Base-by-base conservation (phyloP, 1,140 invertebrate genomes). In the Pemphigus obesinymphae region DNA sequence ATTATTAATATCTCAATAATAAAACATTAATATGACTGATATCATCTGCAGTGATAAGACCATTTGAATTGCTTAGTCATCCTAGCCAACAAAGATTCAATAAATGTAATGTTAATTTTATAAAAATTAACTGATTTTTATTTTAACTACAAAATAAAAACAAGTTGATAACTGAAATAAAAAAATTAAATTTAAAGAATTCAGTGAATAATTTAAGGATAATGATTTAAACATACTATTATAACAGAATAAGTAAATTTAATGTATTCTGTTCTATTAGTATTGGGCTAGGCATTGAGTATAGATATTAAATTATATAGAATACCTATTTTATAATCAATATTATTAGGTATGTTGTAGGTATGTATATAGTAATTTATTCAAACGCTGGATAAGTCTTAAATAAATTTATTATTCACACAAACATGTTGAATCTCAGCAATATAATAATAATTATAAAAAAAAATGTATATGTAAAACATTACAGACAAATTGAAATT, bases 361-460 rank as follows among this genome's bases (percentile, higher is more conserved):
- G n/a, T n/a, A n/a, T 26, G 45, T 73, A 31, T 26, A 50, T 73
- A 50, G 50, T 73, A 73, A 26, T 50, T 50, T 73, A 48, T 7
- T 73, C 26, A 48, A 73, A 73, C 7, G 43, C 23, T 50, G 5
- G 17, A 2, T 73, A 73, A 48, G 23, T 73, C 43, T 73, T 73
- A 73, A 73, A 73, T 50, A 48, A 73, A 50, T 50, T 37, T 78
- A 63, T 61, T 80, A 80, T 80, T 80, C 53, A 80, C 76, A 80
- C 55, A 80, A 61, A 20, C 63, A 61, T 58, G 23, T 43, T 37
- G 10, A 80, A 63, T 63, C 10, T 80, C 23, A 61, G 73, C 23
- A 76, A 55, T 76, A 76, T 61, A 80, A 80, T 80, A 63, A 80
- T 63, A 43, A 76, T 78, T 15, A 76, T 37, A 26, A 48, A 78